Evolutionary conservation across 2,113 vertebrate genomes (phyloP).

Genomic region (Pionites leucogaster): DNA sequence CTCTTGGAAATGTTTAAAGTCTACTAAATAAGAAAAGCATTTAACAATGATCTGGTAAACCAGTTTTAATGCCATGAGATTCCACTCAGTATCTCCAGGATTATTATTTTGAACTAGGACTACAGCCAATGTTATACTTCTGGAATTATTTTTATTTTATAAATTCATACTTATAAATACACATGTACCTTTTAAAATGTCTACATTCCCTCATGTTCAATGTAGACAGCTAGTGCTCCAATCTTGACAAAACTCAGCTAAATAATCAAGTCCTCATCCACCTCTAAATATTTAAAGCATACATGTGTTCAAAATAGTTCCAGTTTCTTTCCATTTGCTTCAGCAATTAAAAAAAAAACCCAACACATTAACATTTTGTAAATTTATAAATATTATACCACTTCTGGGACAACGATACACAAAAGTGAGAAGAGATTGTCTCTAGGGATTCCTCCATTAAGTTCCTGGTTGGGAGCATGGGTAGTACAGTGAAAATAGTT

Average conservation of each 20-base stretch:
- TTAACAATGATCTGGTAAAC: constrained; percentile 56
- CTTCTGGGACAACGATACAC: background rate
- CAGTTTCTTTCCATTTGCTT: background rate
- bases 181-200: constrained; percentile 1
- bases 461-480: background rate
- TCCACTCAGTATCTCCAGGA: constrained; percentile 41
- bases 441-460: background rate
- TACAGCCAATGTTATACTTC: constrained; percentile 41
- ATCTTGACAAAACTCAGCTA: constrained; percentile 2
- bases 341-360: background rate
- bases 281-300: background rate
- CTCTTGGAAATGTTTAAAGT: constrained; percentile 60
- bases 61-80: constrained; percentile 53
- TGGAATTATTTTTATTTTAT: constrained; percentile 40
- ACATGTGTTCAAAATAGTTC: background rate
- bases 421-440: background rate
- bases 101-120: constrained; percentile 69
- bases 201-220: background rate
- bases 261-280: background rate
- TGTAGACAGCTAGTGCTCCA: background rate
- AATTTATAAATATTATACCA: background rate
- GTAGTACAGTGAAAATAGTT: background rate
- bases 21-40: constrained; percentile 69
- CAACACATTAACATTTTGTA: background rate
- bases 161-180: background rate